These are phyloP conservation scores for Marcusenius ussheri DNA, from an alignment of 2,113 vertebrate genomes.

Conservation along the genomic window DNA sequence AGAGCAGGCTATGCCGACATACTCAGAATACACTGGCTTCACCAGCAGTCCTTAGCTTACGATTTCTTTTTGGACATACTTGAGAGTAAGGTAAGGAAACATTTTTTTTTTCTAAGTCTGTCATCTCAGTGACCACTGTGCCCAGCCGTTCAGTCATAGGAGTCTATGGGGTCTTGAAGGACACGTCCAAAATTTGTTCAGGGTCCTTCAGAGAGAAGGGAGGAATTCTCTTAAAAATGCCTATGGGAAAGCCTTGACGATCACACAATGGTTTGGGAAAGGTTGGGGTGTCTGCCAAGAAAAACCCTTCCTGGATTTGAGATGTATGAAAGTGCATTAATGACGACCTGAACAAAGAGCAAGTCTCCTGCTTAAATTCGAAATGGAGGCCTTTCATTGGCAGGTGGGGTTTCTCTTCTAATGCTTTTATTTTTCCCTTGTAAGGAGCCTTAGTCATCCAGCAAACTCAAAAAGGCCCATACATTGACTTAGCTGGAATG, in stretches of 20 bases:
- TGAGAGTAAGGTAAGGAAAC: not conserved
- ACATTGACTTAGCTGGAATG: not conserved
- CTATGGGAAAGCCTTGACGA: not conserved
- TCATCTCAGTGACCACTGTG: not conserved
- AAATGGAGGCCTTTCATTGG: not conserved
- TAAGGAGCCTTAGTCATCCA: not conserved
- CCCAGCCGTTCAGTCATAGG: not conserved
- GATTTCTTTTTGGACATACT: not conserved
- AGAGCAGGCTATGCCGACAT: not conserved
- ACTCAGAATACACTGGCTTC: not conserved
- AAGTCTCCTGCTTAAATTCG: not conserved
- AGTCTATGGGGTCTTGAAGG: not conserved
- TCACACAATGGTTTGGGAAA: conserved; percentile 4
- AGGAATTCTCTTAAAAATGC: not conserved
- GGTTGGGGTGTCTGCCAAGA: conserved; percentile 1
- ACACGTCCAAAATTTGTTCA: not conserved
- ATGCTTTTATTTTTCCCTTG: conserved; percentile 8
- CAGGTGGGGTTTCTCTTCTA: not conserved
- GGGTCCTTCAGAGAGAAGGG: not conserved
- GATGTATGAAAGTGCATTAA: conserved; percentile 14
- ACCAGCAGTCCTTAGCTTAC: not conserved
- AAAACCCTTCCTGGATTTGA: not conserved
- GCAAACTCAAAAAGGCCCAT: not conserved
- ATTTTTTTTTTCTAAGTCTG: not conserved
- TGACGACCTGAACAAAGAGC: not conserved